Base-by-base conservation (phyloP, 2,888 invertebrate species). In the Noctuana brunneofusca region DNA sequence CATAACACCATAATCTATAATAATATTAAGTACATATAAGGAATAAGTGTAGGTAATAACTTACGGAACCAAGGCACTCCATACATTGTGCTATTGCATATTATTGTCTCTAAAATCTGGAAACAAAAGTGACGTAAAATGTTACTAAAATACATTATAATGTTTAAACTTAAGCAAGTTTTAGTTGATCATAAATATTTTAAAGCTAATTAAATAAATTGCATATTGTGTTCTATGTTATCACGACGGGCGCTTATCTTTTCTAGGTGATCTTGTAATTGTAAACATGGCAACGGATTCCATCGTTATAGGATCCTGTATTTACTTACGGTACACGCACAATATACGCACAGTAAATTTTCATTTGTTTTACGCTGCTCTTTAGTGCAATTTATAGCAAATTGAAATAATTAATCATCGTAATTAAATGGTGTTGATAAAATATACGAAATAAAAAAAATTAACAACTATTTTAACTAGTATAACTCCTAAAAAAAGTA, bases 161-260 rank as follows among this genome's bases (percentile, higher is more conserved):
- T 5, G 8, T 5, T 38, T n/a, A 18, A 18, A 11, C 0, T 11
- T 2, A 9, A 18, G 18, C 22, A 22, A 46, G 16, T 16, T 41
- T 41, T 16, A 41, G 41, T 41, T 41, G 2, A 41, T 41, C 12
- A 46, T 46, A 18, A 24, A 24, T 14, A 27, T 8, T 30, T 30
- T 30, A 18, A 16, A 53, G 20, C 16, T 52, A 52, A 30, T 52
- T 30, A 52, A 52, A 52, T 32, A n/a, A 11, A 14, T 30, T 30
- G 6, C 16, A 32, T 52, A 52, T 30, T 32, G 50, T 52, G 58
- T 52, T 52, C 41, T 11, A 30, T 41, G 41, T 41, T 58, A 27
- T 43, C 41, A 41, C n/a, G 58, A 52, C 27, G 24, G 27, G 41
- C n/a, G n/a, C 58, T 50, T 60, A 50, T 60, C 60, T 46, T 60